Percentiles rank a stretch among this genome's conserved stretches.
Conservation (phyloP, 2,888 invertebrate genomes). For the Latheticus oryzae region DNA sequence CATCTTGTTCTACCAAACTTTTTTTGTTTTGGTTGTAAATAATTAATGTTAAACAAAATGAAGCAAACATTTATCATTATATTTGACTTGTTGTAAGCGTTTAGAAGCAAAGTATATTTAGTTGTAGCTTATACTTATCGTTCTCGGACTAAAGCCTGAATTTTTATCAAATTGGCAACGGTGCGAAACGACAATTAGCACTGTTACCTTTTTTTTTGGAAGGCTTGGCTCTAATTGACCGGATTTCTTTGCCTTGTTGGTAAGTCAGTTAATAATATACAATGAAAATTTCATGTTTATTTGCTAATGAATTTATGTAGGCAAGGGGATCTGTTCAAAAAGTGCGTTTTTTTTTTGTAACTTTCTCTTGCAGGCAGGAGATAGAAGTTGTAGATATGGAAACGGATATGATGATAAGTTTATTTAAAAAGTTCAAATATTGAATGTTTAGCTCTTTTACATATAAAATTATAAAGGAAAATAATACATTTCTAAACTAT, state of each 20-base stretch:
- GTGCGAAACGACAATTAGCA: conserved; percentile 24
- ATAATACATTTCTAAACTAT: conserved; percentile 61
- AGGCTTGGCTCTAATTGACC: conserved; percentile 6
- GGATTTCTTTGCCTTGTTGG: conserved; percentile 9
- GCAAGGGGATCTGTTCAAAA: too few species aligned
- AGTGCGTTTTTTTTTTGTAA: conserved; percentile 35
- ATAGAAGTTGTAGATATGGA: conserved; percentile 37
- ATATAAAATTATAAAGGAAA: conserved; percentile 53
- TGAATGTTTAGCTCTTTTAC: conserved; percentile 55
- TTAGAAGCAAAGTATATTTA: conserved; percentile 46
- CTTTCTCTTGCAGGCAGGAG: conserved; percentile 54
- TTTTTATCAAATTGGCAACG: conserved; percentile 24
- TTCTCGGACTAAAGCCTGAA: conserved; percentile 31
- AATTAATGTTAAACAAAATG: conserved; percentile 47
- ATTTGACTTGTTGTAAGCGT: conserved; percentile 53
- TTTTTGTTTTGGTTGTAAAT: conserved; percentile 47
- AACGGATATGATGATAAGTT: conserved; percentile 24
- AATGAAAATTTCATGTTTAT: background rate
- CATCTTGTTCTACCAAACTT: conserved; percentile 51
- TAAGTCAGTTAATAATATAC: background rate
- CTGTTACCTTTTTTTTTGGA: too few species aligned
- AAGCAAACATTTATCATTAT: conserved; percentile 46
- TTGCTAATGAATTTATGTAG: background rate
- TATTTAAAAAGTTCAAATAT: conserved; percentile 49
- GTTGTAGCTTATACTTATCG: conserved; percentile 48